phyloP scores from a whole-genome alignment of 2,113 vertebrate species.

The Podocnemis expansa region DNA sequence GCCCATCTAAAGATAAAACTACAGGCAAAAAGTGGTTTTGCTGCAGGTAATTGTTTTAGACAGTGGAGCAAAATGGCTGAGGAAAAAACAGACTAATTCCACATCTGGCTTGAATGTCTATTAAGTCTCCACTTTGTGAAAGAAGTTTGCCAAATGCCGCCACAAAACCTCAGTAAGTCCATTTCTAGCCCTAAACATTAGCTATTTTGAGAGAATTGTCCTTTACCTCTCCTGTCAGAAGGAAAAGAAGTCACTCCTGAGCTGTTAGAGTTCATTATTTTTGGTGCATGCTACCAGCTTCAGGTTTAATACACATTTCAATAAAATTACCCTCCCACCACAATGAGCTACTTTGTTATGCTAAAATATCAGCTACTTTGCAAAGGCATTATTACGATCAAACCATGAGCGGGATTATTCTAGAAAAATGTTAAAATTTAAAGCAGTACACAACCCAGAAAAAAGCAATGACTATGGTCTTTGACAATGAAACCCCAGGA shows the following conservation, averaged over 20 bases:
- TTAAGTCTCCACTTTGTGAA: neutral
- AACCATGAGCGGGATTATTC: slow-evolving; percentile 25
- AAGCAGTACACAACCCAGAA: neutral
- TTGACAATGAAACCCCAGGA: neutral
- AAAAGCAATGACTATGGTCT: slow-evolving; percentile 9
- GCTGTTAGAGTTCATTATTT: slow-evolving; percentile 1
- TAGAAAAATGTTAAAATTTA: neutral
- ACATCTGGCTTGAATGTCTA: neutral
- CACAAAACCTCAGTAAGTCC: neutral
- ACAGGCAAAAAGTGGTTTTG: neutral
- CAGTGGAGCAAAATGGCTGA: neutral
- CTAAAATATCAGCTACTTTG: slow-evolving; percentile 50
- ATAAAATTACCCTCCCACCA: neutral
- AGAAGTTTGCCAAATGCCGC: neutral
- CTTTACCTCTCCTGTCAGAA: neutral
- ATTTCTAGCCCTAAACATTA: neutral
- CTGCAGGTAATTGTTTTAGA: neutral
- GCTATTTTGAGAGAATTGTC: neutral
- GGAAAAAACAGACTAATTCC: neutral
- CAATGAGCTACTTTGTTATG: slow-evolving; percentile 16
- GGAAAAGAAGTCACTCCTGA: neutral
- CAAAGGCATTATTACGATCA: slow-evolving; percentile 30
- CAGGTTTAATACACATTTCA: neutral
- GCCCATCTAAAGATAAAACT: slow-evolving; percentile 3
- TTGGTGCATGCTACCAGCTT: neutral